These are phyloP conservation scores for Cephus sareptanus DNA, from an alignment of 2,888 invertebrate species.

Conservation along the genomic window DNA sequence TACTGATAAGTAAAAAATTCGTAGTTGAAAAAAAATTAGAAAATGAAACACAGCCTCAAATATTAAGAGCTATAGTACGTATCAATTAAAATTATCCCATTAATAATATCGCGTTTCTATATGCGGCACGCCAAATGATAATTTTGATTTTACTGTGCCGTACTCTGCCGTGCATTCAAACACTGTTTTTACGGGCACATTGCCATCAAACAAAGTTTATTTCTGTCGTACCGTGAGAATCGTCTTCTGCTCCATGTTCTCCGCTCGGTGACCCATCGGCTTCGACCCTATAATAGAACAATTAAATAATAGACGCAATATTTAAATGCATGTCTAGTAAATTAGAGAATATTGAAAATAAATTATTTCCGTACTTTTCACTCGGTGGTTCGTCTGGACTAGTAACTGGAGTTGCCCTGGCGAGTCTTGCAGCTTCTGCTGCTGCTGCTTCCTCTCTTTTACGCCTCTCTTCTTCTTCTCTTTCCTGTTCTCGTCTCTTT, in stretches of 20 bases:
- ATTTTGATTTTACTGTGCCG: constrained; percentile 24
- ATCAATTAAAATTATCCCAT: background rate
- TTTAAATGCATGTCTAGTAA: background rate
- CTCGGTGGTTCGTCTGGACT: constrained; percentile 63
- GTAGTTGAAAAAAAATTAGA: background rate
- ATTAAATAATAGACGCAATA: background rate
- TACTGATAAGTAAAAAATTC: background rate
- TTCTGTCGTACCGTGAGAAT: constrained; percentile 57
- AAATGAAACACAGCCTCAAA: constrained; percentile 25
- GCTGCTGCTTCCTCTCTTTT: constrained; percentile 83
- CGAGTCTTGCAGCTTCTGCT: constrained; percentile 79
- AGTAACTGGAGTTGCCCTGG: constrained; percentile 65
- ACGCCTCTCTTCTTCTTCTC: constrained; percentile 73
- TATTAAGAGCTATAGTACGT: constrained; percentile 1
- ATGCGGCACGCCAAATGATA: background rate
- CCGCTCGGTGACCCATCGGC: constrained; percentile 56
- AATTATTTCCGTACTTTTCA: constrained; percentile 52
- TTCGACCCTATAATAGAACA: constrained; percentile 50
- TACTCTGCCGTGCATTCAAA: constrained; percentile 31
- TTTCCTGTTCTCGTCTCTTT: constrained; percentile 82
- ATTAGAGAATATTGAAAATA: background rate
- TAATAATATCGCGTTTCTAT: background rate
- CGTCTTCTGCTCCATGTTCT: constrained; percentile 55
- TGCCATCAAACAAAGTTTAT: background rate
- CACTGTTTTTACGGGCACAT: constrained; percentile 29